phyloP scores from a whole-genome alignment of 2,113 vertebrate species.

The Origma solitaria region DNA sequence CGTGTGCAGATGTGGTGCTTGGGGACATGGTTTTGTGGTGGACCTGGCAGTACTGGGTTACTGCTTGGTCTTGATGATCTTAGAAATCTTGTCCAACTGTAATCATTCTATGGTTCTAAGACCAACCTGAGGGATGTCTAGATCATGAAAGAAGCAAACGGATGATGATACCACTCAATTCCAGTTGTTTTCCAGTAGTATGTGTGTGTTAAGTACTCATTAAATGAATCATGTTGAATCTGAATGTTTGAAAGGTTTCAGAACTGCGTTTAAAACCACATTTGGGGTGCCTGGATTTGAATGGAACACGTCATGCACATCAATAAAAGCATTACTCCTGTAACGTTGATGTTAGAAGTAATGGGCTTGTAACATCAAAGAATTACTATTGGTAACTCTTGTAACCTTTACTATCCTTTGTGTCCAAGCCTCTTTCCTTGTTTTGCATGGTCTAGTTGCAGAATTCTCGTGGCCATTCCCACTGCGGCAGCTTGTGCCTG shows the following conservation, averaged over 20 bases:
- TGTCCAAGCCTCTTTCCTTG: rapidly evolving
- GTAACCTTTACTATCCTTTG: not conserved
- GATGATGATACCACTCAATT: not conserved
- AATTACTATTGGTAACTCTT: not conserved
- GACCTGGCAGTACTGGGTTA: not conserved
- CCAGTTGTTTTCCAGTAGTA: not conserved
- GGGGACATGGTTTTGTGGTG: not conserved
- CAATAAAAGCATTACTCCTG: not conserved
- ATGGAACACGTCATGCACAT: rapidly evolving
- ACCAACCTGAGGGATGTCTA: not conserved
- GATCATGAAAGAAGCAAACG: not conserved
- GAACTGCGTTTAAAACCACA: rapidly evolving
- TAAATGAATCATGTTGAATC: not conserved
- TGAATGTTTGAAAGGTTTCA: not conserved
- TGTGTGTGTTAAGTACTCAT: not conserved
- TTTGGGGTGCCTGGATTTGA: rapidly evolving
- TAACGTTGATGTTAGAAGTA: not conserved
- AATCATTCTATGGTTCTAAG: not conserved
- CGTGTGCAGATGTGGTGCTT: not conserved
- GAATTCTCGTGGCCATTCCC: rapidly evolving
- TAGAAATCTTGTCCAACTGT: not conserved
- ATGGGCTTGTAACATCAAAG: not conserved
- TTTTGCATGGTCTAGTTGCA: rapidly evolving
- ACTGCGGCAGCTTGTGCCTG: not conserved
- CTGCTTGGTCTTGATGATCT: not conserved